Conservation (phyloP, 1,140 invertebrate species). For the Zaprionus inermis region DNA sequence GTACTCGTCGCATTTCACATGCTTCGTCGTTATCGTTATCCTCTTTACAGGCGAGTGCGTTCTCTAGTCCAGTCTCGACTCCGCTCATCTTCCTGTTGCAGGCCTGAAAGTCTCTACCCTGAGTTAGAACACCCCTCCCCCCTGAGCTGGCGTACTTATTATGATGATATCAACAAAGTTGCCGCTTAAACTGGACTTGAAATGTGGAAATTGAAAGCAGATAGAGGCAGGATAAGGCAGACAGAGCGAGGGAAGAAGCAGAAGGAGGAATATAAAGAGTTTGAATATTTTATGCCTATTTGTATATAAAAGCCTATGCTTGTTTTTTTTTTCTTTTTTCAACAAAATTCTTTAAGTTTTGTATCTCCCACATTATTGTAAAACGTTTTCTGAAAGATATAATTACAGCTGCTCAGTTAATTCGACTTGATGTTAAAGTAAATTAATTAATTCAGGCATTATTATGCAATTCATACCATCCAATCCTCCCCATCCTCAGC, state of each 20-base stretch:
- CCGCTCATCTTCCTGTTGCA: neutral
- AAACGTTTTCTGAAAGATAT: too few species aligned
- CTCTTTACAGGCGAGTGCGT: constrained; percentile 20
- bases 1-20: constrained; percentile 14
- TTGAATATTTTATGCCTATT: too few species aligned
- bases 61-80: neutral
- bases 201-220: neutral
- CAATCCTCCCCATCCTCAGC: neutral
- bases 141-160: neutral
- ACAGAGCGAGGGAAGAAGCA: neutral
- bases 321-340: too few species aligned
- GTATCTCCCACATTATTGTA: too few species aligned
- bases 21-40: constrained; percentile 17
- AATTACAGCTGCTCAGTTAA: neutral
- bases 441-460: neutral
- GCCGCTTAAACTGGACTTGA: constrained; percentile 4
- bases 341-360: too few species aligned
- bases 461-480: neutral
- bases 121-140: neutral
- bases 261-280: neutral
- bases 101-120: neutral
- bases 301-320: too few species aligned
- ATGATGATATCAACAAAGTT: constrained; percentile 10
- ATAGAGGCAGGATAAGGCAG: neutral
- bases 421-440: neutral